phyloP scores from a whole-genome alignment of 2,797 vertebrate species.

The Vespertilio murinus region DNA sequence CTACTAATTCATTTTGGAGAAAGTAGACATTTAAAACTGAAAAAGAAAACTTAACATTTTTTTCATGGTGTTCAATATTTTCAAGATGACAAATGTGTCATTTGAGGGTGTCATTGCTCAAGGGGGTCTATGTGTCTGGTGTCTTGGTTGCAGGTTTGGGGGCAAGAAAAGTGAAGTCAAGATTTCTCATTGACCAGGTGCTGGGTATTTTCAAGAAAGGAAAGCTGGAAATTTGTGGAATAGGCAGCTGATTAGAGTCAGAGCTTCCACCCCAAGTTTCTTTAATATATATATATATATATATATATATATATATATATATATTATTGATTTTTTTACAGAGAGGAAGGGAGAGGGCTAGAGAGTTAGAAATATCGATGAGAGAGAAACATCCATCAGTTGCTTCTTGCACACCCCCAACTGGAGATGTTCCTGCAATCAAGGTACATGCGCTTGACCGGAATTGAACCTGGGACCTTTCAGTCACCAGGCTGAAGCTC shows the following conservation, averaged over 20 bases:
- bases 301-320: too few relatives aligned
- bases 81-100: background rate
- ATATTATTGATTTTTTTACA: too few relatives aligned
- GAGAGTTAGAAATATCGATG: too few relatives aligned
- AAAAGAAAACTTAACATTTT: conserved; percentile 60
- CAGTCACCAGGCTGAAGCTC: too few relatives aligned
- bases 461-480: too few relatives aligned
- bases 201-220: background rate
- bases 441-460: too few relatives aligned
- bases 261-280: background rate
- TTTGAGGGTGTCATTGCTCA: background rate
- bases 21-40: conserved; percentile 67
- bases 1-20: conserved; percentile 70
- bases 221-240: background rate
- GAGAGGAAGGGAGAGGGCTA: too few relatives aligned
- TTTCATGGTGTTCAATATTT: conserved; percentile 61
- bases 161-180: background rate
- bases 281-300: too few relatives aligned
- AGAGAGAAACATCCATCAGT: too few relatives aligned
- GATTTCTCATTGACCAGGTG: background rate
- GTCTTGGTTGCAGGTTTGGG: background rate
- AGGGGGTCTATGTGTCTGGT: background rate
- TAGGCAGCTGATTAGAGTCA: background rate
- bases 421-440: too few relatives aligned
- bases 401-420: too few relatives aligned